phyloP scores from a whole-genome alignment of 2,888 invertebrate species.

The Achlya flavicornis region DNA sequence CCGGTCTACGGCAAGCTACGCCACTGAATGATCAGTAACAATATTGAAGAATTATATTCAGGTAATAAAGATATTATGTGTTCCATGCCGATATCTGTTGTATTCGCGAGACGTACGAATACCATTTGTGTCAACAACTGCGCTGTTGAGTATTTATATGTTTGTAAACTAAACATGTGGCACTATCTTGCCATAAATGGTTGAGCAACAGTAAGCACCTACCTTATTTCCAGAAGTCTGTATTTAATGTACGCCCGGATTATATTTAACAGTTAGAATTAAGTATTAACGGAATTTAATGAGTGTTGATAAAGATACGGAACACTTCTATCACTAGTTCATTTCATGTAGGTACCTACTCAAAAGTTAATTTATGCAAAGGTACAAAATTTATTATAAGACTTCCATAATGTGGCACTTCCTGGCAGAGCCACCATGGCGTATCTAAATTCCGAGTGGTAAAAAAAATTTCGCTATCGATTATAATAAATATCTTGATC shows the following conservation, averaged over 20 bases:
- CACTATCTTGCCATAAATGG: constrained; percentile 4
- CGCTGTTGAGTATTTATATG: not conserved
- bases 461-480: no score
- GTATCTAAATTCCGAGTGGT: no score
- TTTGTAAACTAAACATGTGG: not conserved
- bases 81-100: constrained; percentile 5
- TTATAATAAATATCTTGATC: no score
- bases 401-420: constrained; percentile 15
- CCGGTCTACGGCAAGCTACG: no score
- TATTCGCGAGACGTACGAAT: not conserved
- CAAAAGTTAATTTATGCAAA: not conserved
- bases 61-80: not conserved
- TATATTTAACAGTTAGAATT: not conserved
- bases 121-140: no score
- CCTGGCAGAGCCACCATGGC: constrained; percentile 9
- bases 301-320: constrained; percentile 2
- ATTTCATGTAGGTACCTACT: no score
- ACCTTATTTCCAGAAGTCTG: not conserved
- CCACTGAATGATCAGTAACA: constrained; percentile 2
- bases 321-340: not conserved
- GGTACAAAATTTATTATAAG: not conserved
- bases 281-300: not conserved
- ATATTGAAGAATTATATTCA: constrained; percentile 4
- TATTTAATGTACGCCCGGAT: not conserved
- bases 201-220: constrained; percentile 1